Percentiles rank a stretch among this genome's conserved stretches.
Evolutionary conservation across 37 sponge, comb jelly and placozoan species (phyloP).

Genomic region (Trichoplax adhaerens): DNA sequence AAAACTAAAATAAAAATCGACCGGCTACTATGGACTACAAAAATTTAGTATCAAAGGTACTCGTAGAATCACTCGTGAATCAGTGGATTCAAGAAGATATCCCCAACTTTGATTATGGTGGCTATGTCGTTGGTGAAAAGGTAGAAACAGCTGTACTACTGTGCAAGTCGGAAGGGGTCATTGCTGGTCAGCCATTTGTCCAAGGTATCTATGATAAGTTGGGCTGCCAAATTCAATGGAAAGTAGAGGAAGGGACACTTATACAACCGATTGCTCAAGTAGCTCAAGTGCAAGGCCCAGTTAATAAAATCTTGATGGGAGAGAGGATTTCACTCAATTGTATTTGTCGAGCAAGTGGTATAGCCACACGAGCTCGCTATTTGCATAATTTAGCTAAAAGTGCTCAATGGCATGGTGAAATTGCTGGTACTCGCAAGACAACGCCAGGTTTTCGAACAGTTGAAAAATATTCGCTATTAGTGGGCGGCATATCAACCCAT

Average conservation of each 20-base stretch:
- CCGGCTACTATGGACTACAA: too few species aligned
- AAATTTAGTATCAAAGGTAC: not conserved
- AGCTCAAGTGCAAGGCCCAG: conserved; percentile 55
- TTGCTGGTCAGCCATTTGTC: conserved; percentile 74
- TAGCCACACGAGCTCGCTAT: conserved; percentile 62
- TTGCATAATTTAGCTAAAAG: conserved; percentile 14
- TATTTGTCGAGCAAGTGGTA: conserved; percentile 66
- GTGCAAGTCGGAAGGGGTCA: conserved; percentile 67
- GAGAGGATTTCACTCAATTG: conserved; percentile 75
- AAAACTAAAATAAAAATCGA: too few species aligned
- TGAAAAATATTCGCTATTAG: conserved; percentile 80
- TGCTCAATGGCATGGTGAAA: conserved; percentile 57
- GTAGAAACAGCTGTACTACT: conserved; percentile 54
- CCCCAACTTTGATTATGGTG: conserved; percentile 73
- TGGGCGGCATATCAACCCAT: conserved; percentile 57
- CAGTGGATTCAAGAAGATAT: conserved; percentile 77
- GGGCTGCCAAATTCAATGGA: conserved; percentile 59
- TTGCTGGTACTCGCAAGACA: conserved; percentile 91
- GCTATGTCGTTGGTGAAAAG: conserved; percentile 56
- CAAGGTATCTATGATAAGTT: conserved; percentile 55
- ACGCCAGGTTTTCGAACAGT: conserved; percentile 89
- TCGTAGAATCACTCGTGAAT: conserved; percentile 13
- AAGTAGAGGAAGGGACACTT: conserved; percentile 33
- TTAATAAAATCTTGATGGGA: conserved; percentile 55
- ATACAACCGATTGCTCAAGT: conserved; percentile 24